phyloP scores from a whole-genome alignment of 2,113 vertebrate species.

The Sialia sialis region DNA sequence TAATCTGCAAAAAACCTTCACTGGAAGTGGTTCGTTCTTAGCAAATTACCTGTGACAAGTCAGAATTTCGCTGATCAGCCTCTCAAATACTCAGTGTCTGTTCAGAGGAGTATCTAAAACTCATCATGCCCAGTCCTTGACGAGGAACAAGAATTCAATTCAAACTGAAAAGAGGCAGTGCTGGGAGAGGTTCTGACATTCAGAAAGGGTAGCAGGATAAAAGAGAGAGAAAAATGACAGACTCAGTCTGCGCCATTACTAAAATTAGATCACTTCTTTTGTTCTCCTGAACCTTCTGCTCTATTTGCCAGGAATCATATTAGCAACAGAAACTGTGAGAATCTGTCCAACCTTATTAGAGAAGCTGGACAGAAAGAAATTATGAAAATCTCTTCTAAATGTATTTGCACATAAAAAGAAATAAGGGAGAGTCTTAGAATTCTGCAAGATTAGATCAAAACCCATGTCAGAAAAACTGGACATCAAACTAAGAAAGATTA shows the following conservation, averaged over 20 bases:
- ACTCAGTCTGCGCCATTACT: conserved; percentile 56
- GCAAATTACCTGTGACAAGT: conserved; percentile 32
- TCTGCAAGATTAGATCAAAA: conserved; percentile 1
- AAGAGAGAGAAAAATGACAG: conserved; percentile 44
- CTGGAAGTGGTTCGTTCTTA: not conserved
- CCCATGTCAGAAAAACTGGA: not conserved
- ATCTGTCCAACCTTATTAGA: conserved; percentile 63
- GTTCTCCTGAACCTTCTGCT: conserved; percentile 71
- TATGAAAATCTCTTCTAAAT: conserved; percentile 44
- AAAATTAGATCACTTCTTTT: conserved; percentile 72
- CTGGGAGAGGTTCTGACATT: conserved; percentile 50
- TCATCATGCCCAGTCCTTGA: not conserved
- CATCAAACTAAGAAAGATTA: conserved; percentile 1
- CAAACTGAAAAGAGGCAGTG: conserved; percentile 22
- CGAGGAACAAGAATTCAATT: conserved; percentile 58
- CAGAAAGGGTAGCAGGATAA: conserved; percentile 42
- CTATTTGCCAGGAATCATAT: conserved; percentile 70
- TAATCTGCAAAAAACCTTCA: not conserved
- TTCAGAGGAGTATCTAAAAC: conserved; percentile 3
- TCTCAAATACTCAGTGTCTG: conserved; percentile 16
- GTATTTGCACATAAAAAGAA: not conserved
- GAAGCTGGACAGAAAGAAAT: conserved; percentile 39
- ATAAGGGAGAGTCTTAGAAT: not conserved
- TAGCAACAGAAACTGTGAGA: conserved; percentile 72
- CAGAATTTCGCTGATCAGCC: not conserved